Base-by-base conservation (phyloP, 2,797 vertebrate genomes). In the Tangara arthus region DNA sequence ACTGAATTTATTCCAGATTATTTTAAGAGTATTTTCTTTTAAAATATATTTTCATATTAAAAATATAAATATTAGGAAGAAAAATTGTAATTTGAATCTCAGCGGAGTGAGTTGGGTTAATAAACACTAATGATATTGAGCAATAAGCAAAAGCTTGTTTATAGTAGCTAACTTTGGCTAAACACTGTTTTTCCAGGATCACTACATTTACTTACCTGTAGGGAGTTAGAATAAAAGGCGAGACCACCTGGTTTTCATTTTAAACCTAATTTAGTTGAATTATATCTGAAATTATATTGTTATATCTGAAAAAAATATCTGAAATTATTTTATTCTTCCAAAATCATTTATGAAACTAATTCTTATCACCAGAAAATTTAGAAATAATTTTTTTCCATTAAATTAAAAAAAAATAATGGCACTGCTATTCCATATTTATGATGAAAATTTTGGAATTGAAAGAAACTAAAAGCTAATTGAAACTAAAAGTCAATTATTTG, bases 81-180 rank as follows among this genome's bases (percentile, higher is more conserved):
- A 92, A 87, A 87, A 72, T 23, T 52, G 12, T 61, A 82, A 44
- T 71, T 55, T 59, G 8, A 87, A 94, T 81, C 66, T 89, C 81
- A 59, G 12, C 30, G 27, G 52, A 87, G 46, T 66, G 69, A 89
- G 35, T 6, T 49, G 30, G 11, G 42, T 94, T 94, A 94, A 91
- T 76, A 96, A 96, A 95, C 35, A 87, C 47, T 88, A 93, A 94
- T 47, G 41, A 87, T 52, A 82, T 27, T 50, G 73, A 91, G 68
- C n/a, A 82, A 87, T 64, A 94, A 70, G 50, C 61, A 78, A 95
- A 93, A 96, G 15, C 28, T 78, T 60, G 64, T 87, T 96, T 77
- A 88, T 2, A 92, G 63, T 35, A 88, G 42, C 10, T 64, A 72
- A 56, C 50, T 66, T 93, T 69, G 35, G 41, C n/a, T 90, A 75